Evolutionary conservation across 2,113 vertebrate genomes (phyloP), one percentile per base, ranked within the genome.

Genomic region (Mellivora capensis): DNA sequence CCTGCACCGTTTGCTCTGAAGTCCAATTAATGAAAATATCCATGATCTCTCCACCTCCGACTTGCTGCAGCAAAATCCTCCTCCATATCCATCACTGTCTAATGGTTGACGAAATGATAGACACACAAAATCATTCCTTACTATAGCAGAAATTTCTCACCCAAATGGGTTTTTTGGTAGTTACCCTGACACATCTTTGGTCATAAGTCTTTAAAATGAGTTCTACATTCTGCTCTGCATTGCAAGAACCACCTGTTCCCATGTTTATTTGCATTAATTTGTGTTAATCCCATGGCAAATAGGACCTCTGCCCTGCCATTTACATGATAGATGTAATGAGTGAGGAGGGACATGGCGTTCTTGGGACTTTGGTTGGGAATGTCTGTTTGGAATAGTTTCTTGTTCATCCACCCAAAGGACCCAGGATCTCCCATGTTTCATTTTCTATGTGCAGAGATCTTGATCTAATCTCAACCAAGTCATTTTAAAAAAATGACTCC

Each of bases 121-220:
- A 74, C 23, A 37, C 25, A 49, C 39, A 62, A 54, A 95, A 74
- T 93, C 54, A 64, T 94, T 92, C 69, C 80, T 89, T 74, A 85
- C 31, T 96, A 91, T 87, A 95, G 62, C 64, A 93, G 90, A 98
- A 96, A 97, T 95, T 62, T 21, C 92, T 90, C 94, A 49, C 49
- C 42, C 64, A 67, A 72, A 81, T 23, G 14, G 12, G 0, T 76
- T 44, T 98, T 98, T 93, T 23, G 77, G 20, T 85, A 71, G 71
- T 76, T 84, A 86, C 95, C 52, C 57, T 95, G 77, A 77, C 61
- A n/a, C 57, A 64, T 91, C 84, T 93, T 97, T 52, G 34, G 59
- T 34, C 34, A 2, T 71, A 59, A 39, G n/a, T 6, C 77, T 95
- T 96, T 97, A 72, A 96, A 96, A 97, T 52, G 23, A 44, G 10